Evolutionary conservation across 2,888 invertebrate species (phyloP), one percentile per base, ranked within the genome.

Genomic region (Eupsilia transversa): DNA sequence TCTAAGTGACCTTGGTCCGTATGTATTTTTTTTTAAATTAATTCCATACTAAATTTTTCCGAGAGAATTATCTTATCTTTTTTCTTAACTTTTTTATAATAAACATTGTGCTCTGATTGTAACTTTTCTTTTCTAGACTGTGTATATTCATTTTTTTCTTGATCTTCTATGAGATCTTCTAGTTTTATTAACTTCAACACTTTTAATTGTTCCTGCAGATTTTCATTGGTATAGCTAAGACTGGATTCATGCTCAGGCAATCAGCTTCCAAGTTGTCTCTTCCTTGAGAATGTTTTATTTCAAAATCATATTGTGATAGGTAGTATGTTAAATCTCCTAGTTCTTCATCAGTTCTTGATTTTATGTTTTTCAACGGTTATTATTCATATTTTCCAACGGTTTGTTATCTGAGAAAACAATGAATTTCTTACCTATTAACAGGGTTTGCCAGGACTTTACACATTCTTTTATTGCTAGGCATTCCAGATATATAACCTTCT

Each of bases 261-360:
- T 67, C 67, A 10, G 67, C 67, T 56, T 67, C 67, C 0, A 20
- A 5, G 33, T 56, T 67, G 17, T 20, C 27, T 63, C 4, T 43
- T 63, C 63, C 63, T 10, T 43, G 63, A 10, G 41, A 27, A 56
- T 67, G 56, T 56, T 56, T 56, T 12, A 67, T 41, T 41, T 54
- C 3, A 7, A 56, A 56, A 56, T 56, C 35, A 20, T 43, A 66
- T 30, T 66, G 66, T 17, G 66, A 66, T 41, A 66, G 23, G 23
- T 67, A 56, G 23, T 56, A 67, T 9, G 56, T 41, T 6, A 67
- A 7, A 14, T 46, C 59, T 0, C 35, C 59, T 35, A 60, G 6
- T 35, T 60, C 35, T 14, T 35, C 35, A 23, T 60, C 35, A 12
- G 30, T 30, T 64, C 46, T 64, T 5, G 64, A 30, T 4, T 6